These are phyloP conservation scores for Isurus oxyrinchus DNA, from an alignment of 2,113 vertebrate genomes.

Conservation along the genomic window DNA sequence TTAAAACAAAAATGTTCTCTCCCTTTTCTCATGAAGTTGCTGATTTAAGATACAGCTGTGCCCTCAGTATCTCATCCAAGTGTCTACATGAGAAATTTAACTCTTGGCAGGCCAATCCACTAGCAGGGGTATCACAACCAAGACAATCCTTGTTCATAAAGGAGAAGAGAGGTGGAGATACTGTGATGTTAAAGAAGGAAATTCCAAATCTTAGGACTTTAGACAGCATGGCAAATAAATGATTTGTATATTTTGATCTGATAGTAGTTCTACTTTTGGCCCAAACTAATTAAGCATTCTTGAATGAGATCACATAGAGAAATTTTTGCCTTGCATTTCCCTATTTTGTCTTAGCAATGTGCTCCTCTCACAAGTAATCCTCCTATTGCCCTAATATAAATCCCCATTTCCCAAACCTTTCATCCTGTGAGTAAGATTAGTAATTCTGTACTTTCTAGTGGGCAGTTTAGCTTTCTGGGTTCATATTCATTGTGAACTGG, in stretches of 20 bases:
- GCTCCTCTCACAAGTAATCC: not conserved
- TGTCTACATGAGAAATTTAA: not conserved
- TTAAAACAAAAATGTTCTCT: not conserved
- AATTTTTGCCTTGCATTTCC: not conserved
- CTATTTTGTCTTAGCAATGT: too few relatives aligned
- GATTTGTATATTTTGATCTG: not conserved
- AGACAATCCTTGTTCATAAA: not conserved
- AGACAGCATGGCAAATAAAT: not conserved
- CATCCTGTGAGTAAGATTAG: not conserved
- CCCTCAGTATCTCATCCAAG: not conserved
- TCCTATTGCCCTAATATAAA: not conserved
- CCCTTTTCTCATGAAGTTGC: not conserved
- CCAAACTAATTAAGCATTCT: not conserved
- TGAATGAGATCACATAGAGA: not conserved
- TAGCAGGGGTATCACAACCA: not conserved
- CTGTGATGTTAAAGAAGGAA: too few relatives aligned
- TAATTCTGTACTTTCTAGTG: not conserved
- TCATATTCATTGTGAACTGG: not conserved
- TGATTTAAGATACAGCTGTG: not conserved
- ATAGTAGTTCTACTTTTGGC: not conserved
- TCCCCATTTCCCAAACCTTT: not conserved
- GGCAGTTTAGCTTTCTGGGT: not conserved
- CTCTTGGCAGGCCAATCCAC: not conserved
- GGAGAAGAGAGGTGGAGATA: too few relatives aligned
- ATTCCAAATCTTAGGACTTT: not conserved